These are phyloP conservation scores for Sarcoramphus papa DNA, from an alignment of 2,797 vertebrate genomes.

Conservation along the genomic window DNA sequence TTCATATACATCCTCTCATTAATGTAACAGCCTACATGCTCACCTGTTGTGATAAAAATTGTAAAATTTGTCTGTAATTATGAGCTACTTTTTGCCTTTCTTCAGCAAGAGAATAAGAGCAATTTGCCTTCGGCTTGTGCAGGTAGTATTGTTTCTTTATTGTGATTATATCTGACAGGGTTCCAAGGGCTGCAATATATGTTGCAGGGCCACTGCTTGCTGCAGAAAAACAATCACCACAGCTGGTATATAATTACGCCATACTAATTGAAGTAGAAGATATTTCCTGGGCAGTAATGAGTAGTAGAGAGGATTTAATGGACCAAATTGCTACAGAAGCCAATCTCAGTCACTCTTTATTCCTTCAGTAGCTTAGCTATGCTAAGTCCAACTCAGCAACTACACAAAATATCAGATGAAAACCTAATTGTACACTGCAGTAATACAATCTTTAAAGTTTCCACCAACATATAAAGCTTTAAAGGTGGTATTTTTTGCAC, in stretches of 20 bases:
- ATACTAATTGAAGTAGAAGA: not conserved
- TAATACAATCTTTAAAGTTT: not conserved
- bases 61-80: not conserved
- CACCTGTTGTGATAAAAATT: not conserved
- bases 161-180: not conserved
- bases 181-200: not conserved
- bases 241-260: not conserved
- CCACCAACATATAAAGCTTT: not conserved
- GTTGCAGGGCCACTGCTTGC: not conserved
- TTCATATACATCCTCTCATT: not conserved
- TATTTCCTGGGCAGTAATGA: not conserved
- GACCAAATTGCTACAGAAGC: not conserved
- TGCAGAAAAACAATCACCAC: not conserved
- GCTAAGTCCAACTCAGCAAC: not conserved
- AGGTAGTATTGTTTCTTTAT: not conserved
- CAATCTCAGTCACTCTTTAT: not conserved
- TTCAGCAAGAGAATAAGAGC: not conserved
- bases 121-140: not conserved
- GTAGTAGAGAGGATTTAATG: not conserved
- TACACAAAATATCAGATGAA: not conserved
- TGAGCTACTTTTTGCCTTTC: not conserved
- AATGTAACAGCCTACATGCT: not conserved
- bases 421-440: not conserved
- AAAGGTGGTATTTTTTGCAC: not conserved
- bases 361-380: not conserved